These are phyloP conservation scores for Callipepla californica DNA, from an alignment of 2,113 vertebrate species.

Conservation along the genomic window DNA sequence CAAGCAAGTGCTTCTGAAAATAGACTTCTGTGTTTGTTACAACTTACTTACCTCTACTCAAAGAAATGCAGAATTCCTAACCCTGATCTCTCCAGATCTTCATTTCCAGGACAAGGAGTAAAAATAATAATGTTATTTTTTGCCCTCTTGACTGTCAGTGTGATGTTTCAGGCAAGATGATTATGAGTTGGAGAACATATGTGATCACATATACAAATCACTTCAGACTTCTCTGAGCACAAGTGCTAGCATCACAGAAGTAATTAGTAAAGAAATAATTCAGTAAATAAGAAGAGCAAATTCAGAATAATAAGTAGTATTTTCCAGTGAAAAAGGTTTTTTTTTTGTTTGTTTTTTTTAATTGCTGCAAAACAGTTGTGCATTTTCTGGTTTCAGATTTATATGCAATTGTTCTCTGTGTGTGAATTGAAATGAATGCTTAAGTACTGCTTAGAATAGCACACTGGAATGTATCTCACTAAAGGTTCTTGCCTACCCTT, in stretches of 20 bases:
- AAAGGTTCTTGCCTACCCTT: not conserved
- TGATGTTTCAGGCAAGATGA: not conserved
- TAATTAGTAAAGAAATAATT: not conserved
- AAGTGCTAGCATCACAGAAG: not conserved
- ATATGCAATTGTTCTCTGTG: not conserved
- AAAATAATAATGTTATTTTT: not conserved
- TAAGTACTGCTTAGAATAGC: not conserved
- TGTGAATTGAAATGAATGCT: not conserved
- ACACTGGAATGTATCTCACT: not conserved
- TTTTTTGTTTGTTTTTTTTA: fast-evolving
- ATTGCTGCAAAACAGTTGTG: not conserved
- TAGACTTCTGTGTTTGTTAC: not conserved
- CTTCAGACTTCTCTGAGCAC: not conserved
- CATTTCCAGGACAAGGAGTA: not conserved
- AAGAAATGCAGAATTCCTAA: not conserved
- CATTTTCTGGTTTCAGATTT: not conserved
- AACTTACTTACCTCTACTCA: not conserved
- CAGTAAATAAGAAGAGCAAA: not conserved
- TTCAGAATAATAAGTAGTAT: not conserved
- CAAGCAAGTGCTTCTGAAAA: not conserved
- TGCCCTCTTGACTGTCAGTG: not conserved
- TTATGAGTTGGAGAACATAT: not conserved
- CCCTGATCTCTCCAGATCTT: not conserved
- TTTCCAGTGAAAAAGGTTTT: not conserved
- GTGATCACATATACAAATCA: not conserved